phyloP scores from a whole-genome alignment of 2,888 invertebrate genomes.

The Eupithecia dodoneata region DNA sequence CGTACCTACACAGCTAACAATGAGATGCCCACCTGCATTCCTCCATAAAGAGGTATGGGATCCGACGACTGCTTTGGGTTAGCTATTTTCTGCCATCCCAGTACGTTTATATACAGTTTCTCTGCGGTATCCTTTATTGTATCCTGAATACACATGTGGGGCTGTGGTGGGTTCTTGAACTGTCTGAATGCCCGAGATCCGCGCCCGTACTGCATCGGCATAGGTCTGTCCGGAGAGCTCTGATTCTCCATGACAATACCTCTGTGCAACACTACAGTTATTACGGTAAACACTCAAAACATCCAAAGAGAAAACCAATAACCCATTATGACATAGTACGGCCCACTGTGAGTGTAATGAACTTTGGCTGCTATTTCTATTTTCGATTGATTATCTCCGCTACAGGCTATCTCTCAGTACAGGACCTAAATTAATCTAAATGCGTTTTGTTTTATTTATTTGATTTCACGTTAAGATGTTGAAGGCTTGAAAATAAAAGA shows the following conservation, averaged over 20 bases:
- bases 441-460: constrained; percentile 48
- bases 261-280: constrained; percentile 41
- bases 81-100: constrained; percentile 89
- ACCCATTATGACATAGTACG: constrained; percentile 57
- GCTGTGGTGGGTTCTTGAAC: constrained; percentile 90
- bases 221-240: constrained; percentile 70
- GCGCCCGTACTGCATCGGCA: constrained; percentile 83
- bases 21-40: constrained; percentile 84
- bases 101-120: constrained; percentile 86
- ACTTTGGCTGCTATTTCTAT: constrained; percentile 57
- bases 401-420: constrained; percentile 53
- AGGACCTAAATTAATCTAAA: constrained; percentile 44
- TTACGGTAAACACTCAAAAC: constrained; percentile 58
- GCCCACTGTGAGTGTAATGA: constrained; percentile 75
- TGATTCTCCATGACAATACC: constrained; percentile 74
- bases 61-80: constrained; percentile 87
- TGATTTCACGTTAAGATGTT: constrained; percentile 51
- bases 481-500: constrained; percentile 47
- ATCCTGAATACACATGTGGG: constrained; percentile 89
- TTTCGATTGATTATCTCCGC: constrained; percentile 45
- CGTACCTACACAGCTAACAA: background rate
- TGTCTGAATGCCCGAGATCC: constrained; percentile 86
- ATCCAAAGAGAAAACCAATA: constrained; percentile 64
- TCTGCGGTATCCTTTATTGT: constrained; percentile 84
- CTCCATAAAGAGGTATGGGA: constrained; percentile 88